phyloP scores from a whole-genome alignment of 2,797 vertebrate species.

The Somateria mollissima region DNA sequence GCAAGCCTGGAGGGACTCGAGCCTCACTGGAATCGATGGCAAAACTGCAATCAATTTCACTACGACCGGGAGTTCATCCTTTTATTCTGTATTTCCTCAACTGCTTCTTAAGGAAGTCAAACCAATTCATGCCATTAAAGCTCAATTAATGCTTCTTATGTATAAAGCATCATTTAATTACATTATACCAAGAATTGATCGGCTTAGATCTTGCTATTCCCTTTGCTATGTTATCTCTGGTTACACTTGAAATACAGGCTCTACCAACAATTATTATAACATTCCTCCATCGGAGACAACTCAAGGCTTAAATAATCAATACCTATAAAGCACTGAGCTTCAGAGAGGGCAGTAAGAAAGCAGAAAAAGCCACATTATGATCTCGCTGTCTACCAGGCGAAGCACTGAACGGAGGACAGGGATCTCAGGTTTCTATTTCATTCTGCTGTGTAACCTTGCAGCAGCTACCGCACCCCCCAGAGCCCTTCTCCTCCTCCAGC shows the following conservation, averaged over 20 bases:
- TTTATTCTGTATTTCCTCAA: background rate
- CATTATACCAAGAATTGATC: background rate
- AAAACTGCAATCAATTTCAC: background rate
- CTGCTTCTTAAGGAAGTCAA: background rate
- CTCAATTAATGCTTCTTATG: background rate
- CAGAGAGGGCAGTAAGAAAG: background rate
- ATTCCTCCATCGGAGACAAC: background rate
- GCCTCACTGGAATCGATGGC: background rate
- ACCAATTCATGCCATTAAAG: background rate
- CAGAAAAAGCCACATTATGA: background rate
- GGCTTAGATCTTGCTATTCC: background rate
- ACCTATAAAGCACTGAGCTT: background rate
- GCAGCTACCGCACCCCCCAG: background rate
- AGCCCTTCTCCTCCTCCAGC: slow-evolving; percentile 1
- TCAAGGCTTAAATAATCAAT: slow-evolving; percentile 16
- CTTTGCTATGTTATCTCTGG: background rate
- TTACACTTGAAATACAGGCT: background rate
- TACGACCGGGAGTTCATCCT: background rate
- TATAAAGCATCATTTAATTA: slow-evolving; percentile 27
- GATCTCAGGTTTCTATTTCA: background rate
- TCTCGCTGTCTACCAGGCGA: background rate
- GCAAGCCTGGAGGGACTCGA: background rate
- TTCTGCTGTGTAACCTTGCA: accelerated
- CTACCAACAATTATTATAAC: background rate
- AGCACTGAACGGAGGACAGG: background rate